Evolutionary conservation across 1,140 invertebrate species (phyloP).

Genomic region (Pachyrhynchus sulphureomaculatus): DNA sequence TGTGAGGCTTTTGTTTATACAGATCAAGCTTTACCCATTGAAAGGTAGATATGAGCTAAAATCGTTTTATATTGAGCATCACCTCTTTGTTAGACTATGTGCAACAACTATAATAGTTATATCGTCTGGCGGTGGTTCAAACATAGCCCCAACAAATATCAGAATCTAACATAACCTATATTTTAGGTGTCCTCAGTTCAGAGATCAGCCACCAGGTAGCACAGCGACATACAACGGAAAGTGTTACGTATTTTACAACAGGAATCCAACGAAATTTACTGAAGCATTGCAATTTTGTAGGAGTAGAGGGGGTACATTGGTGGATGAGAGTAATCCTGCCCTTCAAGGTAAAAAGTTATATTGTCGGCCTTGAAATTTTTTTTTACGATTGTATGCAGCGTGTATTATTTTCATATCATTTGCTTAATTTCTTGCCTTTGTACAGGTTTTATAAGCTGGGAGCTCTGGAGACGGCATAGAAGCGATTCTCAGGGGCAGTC

Average conservation of each 20-base stretch:
- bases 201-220: conserved; percentile 88
- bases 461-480: conserved; percentile 86
- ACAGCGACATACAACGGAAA: conserved; percentile 94
- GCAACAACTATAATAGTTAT: too few relatives aligned
- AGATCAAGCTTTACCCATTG: conserved; percentile 90
- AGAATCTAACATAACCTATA: not conserved
- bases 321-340: conserved; percentile 92
- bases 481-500: conserved; percentile 90
- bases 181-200: conserved; percentile 76
- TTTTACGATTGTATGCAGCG: too few relatives aligned
- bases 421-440: too few relatives aligned
- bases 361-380: not conserved
- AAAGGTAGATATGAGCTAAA: conserved; percentile 55
- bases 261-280: conserved; percentile 78
- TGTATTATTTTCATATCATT: too few relatives aligned
- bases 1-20: conserved; percentile 95
- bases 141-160: not conserved
- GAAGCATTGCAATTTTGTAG: conserved; percentile 81
- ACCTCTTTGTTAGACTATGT: too few relatives aligned
- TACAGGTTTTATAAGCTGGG: conserved; percentile 85
- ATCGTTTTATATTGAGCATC: not conserved
- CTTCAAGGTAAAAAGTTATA: conserved; percentile 63
- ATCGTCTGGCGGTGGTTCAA: too few relatives aligned
- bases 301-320: conserved; percentile 73
- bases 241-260: conserved; percentile 94